These are phyloP conservation scores for Palythoa grandis DNA, from an alignment of 92 coral and sea anemone genomes.

Conservation along the genomic window DNA sequence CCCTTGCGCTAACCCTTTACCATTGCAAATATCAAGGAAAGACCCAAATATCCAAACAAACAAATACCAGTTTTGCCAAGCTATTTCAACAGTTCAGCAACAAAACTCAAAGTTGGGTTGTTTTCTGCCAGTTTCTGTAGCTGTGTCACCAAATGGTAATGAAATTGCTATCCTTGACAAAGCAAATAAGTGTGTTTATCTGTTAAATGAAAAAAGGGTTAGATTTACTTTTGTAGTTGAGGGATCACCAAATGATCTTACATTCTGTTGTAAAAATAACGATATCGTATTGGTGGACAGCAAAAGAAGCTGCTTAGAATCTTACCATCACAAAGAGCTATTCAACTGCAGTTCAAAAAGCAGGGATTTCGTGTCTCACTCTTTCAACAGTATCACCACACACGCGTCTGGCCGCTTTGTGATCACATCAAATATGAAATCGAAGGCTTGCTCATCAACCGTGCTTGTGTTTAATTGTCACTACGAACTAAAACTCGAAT, in stretches of 20 bases:
- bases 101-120: background rate
- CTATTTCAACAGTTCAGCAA: conserved; percentile 17
- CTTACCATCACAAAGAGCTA: background rate
- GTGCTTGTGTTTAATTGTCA: conserved; percentile 3
- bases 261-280: background rate
- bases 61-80: background rate
- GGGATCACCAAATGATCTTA: conserved; percentile 7
- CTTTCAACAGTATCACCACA: conserved; percentile 14
- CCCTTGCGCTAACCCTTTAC: conserved; percentile 25
- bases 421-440: conserved; percentile 2
- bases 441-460: background rate
- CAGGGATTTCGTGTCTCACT: background rate
- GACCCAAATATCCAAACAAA: background rate
- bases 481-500: conserved; percentile 25
- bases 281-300: conserved; percentile 25
- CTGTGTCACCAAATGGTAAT: conserved; percentile 9
- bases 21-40: conserved; percentile 28
- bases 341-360: conserved; percentile 5
- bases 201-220: conserved; percentile 20
- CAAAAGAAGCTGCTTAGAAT: background rate
- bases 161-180: conserved; percentile 44
- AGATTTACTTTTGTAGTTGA: conserved; percentile 15
- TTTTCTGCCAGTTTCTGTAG: conserved; percentile 25
- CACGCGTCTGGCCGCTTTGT: conserved; percentile 1
- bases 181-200: conserved; percentile 29